phyloP scores from a whole-genome alignment of 2,888 invertebrate species.

The Calameuta filiformis region DNA sequence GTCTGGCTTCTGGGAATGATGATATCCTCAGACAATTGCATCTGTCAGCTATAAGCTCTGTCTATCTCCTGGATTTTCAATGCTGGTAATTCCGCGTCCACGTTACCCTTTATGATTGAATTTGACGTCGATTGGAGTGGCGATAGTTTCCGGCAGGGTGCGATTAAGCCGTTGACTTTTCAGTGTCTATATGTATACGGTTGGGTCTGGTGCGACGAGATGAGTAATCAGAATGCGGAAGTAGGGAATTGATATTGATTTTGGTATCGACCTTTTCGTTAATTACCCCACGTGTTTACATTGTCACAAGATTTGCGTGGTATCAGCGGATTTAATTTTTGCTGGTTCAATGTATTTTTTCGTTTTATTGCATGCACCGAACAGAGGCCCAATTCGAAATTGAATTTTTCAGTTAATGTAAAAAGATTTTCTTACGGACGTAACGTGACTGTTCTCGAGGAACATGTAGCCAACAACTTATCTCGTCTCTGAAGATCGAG shows the following conservation, averaged over 20 bases:
- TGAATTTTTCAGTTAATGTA: not conserved
- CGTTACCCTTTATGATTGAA: not conserved
- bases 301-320: not conserved
- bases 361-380: not conserved
- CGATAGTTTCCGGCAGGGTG: not conserved
- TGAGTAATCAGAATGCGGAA: not conserved
- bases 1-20: not conserved
- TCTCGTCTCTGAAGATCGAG: not conserved
- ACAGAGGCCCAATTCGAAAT: not conserved
- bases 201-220: not conserved
- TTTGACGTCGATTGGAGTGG: not conserved
- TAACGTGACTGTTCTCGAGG: not conserved
- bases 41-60: not conserved
- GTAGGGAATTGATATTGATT: not conserved
- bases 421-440: not conserved
- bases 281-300: not conserved
- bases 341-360: not conserved
- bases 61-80: not conserved
- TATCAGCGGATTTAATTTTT: not conserved
- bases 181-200: not conserved
- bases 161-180: not conserved
- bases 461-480: not conserved
- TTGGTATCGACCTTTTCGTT: not conserved
- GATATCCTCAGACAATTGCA: not conserved
- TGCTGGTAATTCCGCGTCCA: not conserved